Evolutionary conservation across 2,113 vertebrate genomes (phyloP).

Genomic region (Saguinus midas): DNA sequence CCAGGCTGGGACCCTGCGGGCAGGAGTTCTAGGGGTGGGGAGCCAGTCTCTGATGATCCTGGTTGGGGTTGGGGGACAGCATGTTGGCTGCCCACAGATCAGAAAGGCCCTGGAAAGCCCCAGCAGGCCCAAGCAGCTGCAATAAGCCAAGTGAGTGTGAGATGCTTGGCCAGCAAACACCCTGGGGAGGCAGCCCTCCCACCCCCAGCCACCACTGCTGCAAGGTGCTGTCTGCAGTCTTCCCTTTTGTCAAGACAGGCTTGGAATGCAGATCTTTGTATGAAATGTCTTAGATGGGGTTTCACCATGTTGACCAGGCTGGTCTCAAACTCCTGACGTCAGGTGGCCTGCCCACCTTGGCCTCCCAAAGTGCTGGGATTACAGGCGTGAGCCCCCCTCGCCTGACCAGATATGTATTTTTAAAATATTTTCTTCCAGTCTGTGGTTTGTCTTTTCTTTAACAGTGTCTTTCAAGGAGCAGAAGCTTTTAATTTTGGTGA

Average conservation of each 20-base stretch:
- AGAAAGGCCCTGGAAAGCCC: background rate
- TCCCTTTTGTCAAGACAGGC: background rate
- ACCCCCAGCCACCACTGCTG: fast-evolving
- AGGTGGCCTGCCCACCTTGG: background rate
- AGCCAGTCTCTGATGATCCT: background rate
- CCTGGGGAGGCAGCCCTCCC: background rate
- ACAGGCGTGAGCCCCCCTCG: background rate
- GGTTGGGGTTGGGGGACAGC: background rate
- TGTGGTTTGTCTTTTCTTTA: conserved; percentile 29
- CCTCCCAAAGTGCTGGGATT: background rate
- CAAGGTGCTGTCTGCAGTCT: background rate
- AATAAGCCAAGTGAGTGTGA: background rate
- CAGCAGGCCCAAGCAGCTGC: background rate
- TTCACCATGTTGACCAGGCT: background rate
- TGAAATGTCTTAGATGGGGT: background rate
- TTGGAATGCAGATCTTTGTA: background rate
- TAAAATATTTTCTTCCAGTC: background rate
- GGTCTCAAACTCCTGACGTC: background rate
- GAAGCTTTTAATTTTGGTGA: background rate
- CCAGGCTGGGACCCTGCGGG: background rate
- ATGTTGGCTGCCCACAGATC: background rate
- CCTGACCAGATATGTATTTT: background rate
- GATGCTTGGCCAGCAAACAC: fast-evolving
- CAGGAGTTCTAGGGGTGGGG: background rate
- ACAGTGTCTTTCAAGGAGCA: background rate